Evolutionary conservation across 64 coral and sea anemone species (phyloP).

Genomic region (Cladopsammia gracilis): DNA sequence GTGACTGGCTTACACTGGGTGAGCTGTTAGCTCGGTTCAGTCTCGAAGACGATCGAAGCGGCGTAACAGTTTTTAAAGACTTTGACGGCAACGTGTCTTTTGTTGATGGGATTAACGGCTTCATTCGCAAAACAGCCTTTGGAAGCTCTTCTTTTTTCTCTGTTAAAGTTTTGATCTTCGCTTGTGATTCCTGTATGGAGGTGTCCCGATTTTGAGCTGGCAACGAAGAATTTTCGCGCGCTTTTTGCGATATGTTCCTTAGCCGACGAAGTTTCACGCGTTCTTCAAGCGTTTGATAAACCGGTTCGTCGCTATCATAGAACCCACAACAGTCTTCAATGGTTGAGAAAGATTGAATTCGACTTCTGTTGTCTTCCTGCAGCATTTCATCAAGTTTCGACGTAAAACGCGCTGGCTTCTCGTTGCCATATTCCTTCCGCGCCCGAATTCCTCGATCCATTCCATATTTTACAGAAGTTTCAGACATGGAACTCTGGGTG

Average conservation of each 20-base stretch:
- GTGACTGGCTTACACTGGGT: neutral
- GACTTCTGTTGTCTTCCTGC: neutral
- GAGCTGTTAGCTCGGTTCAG: neutral
- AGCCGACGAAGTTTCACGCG: slow-evolving; percentile 25
- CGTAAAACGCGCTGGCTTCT: neutral
- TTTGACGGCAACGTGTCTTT: too few species aligned
- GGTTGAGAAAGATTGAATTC: neutral
- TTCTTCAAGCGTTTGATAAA: slow-evolving; percentile 33
- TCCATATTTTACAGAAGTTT: neutral
- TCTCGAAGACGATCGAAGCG: neutral
- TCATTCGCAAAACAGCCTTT: neutral
- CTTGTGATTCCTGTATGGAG: neutral
- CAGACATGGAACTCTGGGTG: neutral
- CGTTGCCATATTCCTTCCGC: neutral
- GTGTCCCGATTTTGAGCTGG: neutral
- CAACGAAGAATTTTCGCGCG: neutral
- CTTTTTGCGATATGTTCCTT: neutral
- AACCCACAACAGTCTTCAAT: neutral
- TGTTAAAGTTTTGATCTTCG: too few species aligned
- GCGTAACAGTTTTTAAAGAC: neutral
- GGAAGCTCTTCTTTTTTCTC: neutral
- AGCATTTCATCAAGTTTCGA: slow-evolving; percentile 3
- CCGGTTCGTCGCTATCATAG: neutral
- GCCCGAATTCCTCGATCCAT: neutral
- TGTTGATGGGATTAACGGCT: neutral